Percentiles rank a stretch among this genome's conserved stretches.
Conservation (phyloP, 2,113 vertebrate genomes). For the Anguilla japonica region DNA sequence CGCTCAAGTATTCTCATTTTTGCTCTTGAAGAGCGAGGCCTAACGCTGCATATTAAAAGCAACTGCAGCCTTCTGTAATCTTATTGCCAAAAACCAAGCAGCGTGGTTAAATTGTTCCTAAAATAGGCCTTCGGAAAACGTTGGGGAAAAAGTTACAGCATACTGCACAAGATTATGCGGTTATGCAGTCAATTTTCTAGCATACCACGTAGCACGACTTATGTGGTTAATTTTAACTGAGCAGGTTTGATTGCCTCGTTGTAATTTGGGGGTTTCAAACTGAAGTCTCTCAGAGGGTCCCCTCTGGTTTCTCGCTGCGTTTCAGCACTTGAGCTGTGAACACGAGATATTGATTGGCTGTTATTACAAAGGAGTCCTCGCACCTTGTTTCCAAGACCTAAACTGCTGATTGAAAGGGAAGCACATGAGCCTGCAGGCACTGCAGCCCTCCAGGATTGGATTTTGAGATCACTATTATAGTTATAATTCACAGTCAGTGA, state of each 20-base stretch:
- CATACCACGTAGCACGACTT: background rate
- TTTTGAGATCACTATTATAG: background rate
- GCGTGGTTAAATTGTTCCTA: background rate
- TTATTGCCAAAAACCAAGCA: background rate
- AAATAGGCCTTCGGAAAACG: background rate
- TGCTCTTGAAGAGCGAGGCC: background rate
- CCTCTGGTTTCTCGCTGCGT: too few species aligned
- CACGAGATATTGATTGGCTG: too few species aligned
- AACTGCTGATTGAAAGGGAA: too few species aligned
- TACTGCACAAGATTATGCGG: background rate
- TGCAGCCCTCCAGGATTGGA: too few species aligned
- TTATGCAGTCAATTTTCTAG: background rate
- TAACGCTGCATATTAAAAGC: background rate
- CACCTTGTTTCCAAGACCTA: too few species aligned
- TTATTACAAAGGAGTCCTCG: too few species aligned
- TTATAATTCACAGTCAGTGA: background rate
- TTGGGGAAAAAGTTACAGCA: background rate
- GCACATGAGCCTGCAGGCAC: too few species aligned
- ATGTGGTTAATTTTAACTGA: background rate
- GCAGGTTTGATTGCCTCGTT: background rate
- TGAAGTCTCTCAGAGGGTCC: too few species aligned
- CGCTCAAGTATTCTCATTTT: background rate
- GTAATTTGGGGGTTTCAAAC: background rate
- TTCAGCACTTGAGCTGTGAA: too few species aligned
- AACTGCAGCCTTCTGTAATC: background rate